Evolutionary conservation across 2,113 vertebrate species (phyloP).

Genomic region (Archocentrus centrarchus): DNA sequence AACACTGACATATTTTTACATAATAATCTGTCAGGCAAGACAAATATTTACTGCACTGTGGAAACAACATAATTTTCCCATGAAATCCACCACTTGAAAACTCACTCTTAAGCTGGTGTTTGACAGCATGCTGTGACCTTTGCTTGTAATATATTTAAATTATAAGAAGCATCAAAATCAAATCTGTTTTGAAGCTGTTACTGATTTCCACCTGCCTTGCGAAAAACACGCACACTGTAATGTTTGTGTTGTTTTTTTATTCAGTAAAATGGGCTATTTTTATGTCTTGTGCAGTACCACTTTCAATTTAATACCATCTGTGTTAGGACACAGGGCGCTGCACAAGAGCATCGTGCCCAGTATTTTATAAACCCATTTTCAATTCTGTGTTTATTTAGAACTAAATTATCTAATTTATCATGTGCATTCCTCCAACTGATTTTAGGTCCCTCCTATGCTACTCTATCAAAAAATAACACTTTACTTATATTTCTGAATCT

Average conservation of each 20-base stretch:
- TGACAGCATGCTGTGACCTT: neutral
- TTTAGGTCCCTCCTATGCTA: neutral
- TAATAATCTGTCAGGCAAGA: too few relatives aligned
- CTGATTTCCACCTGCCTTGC: too few relatives aligned
- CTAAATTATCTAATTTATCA: neutral
- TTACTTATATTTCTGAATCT: neutral
- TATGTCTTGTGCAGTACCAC: neutral
- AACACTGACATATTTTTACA: neutral
- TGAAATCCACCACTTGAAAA: neutral
- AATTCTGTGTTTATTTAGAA: neutral
- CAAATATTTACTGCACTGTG: neutral
- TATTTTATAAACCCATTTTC: neutral
- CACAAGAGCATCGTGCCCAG: too few relatives aligned
- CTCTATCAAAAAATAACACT: neutral
- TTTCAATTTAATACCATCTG: neutral
- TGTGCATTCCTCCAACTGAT: neutral
- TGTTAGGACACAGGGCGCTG: neutral
- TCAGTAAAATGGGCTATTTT: neutral
- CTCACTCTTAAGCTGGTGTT: neutral
- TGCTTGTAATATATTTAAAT: neutral
- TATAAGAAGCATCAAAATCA: neutral
- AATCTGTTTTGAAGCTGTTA: too few relatives aligned
- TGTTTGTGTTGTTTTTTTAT: too few relatives aligned
- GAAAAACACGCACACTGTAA: too few relatives aligned
- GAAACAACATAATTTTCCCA: neutral